Percentiles rank a stretch among this genome's conserved stretches.
Evolutionary conservation across 2,888 invertebrate genomes (phyloP).

Genomic region (Marasmarcha lunaedactyla): DNA sequence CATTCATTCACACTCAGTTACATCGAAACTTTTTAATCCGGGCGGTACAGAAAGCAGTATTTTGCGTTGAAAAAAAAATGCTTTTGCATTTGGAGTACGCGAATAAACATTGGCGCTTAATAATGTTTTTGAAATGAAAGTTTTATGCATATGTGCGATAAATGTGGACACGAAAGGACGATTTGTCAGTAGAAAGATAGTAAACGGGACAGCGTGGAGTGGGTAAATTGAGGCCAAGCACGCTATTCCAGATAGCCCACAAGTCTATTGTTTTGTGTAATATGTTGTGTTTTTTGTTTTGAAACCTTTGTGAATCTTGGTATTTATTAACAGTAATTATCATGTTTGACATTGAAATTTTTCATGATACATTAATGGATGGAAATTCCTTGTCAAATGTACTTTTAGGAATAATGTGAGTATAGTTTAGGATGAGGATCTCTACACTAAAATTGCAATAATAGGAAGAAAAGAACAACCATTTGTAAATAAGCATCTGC

Average conservation of each 20-base stretch:
- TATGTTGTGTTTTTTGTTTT: too few relatives aligned
- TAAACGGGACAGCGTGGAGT: conserved; percentile 44
- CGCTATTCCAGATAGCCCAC: conserved; percentile 42
- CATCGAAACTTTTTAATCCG: conserved; percentile 1
- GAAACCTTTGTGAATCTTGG: too few relatives aligned
- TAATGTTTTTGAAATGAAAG: background rate
- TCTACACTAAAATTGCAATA: background rate
- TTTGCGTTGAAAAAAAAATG: background rate
- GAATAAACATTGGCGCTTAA: background rate
- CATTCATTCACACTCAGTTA: conserved; percentile 5
- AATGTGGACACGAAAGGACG: conserved; percentile 29
- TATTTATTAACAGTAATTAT: too few relatives aligned
- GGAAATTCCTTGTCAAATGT: too few relatives aligned
- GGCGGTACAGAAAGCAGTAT: conserved; percentile 2
- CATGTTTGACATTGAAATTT: too few relatives aligned
- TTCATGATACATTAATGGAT: too few relatives aligned
- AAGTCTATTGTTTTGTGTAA: conserved; percentile 42
- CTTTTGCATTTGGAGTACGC: background rate
- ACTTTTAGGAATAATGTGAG: too few relatives aligned
- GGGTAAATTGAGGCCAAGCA: conserved; percentile 54
- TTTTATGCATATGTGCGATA: background rate
- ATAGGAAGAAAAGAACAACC: background rate
- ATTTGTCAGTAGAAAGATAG: conserved; percentile 52
- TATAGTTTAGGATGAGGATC: too few relatives aligned
- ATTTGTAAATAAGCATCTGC: background rate